A percentile compares a stretch with the other conserved stretches of the same genome.
These are phyloP conservation scores for Leptopilina boulardi DNA, from an alignment of 1,140 invertebrate species.

Conservation along the genomic window DNA sequence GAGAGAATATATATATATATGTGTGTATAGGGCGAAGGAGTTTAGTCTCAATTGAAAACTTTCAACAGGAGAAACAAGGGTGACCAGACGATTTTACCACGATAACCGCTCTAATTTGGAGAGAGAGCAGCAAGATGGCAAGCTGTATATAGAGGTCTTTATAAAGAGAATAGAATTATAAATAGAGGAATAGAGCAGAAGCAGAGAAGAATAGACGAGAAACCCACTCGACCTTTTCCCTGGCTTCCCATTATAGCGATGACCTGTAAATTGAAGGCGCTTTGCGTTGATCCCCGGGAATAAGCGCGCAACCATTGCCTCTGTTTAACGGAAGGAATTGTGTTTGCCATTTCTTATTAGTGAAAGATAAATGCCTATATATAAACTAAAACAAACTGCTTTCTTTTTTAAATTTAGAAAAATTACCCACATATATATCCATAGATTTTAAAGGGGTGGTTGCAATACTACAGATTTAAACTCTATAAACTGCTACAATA, in stretches of 20 bases:
- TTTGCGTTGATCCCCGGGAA: slow-evolving; percentile 47
- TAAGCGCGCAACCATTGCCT: neutral
- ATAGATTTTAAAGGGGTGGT: too few relatives aligned
- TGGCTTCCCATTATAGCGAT: slow-evolving; percentile 49
- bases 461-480: too few relatives aligned
- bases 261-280: slow-evolving; percentile 49
- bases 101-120: slow-evolving; percentile 28
- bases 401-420: neutral
- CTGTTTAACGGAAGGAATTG: slow-evolving; percentile 7
- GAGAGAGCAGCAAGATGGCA: slow-evolving; percentile 24
- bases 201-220: slow-evolving; percentile 13
- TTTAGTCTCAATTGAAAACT: slow-evolving; percentile 12
- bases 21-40: neutral
- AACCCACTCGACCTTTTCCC: slow-evolving; percentile 39
- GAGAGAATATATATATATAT: too few relatives aligned
- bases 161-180: slow-evolving; percentile 63
- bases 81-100: slow-evolving; percentile 25
- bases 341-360: neutral
- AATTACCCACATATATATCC: too few relatives aligned
- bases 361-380: neutral
- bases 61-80: slow-evolving; percentile 10
- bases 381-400: neutral
- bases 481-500: too few relatives aligned
- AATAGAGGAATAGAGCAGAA: slow-evolving; percentile 49
- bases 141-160: slow-evolving; percentile 18